A percentile compares a stretch with the other conserved stretches of the same genome.
Evolutionary conservation across 2,888 invertebrate species (phyloP).

Genomic region (Morpho deidamia): DNA sequence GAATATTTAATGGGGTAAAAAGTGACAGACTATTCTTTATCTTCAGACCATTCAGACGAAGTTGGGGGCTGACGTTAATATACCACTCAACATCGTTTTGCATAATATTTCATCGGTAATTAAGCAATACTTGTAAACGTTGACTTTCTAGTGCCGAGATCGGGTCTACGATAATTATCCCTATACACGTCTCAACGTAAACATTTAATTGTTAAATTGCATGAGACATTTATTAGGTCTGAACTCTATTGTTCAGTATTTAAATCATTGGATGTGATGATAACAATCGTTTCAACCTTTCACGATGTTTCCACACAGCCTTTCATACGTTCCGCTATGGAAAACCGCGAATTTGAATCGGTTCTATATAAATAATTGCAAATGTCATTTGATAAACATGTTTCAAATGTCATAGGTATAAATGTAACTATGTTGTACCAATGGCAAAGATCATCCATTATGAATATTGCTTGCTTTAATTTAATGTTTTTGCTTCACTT

Average conservation of each 20-base stretch:
- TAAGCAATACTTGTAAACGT: background rate
- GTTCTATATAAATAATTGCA: constrained; percentile 17
- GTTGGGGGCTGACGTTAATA: no score
- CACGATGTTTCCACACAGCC: constrained; percentile 52
- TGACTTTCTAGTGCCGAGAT: background rate
- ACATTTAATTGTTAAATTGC: constrained; percentile 36
- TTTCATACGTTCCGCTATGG: constrained; percentile 27
- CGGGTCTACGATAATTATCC: background rate
- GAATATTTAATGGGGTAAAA: no score
- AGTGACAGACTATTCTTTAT: no score
- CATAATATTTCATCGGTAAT: background rate
- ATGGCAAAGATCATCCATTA: background rate
- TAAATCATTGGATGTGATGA: constrained; percentile 64
- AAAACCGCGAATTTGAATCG: constrained; percentile 17
- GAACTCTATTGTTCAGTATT: constrained; percentile 62
- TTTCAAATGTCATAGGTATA: constrained; percentile 11
- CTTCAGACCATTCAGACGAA: no score
- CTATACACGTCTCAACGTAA: background rate
- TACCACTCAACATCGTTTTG: no score
- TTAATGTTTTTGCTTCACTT: no score
- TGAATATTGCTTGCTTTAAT: no score
- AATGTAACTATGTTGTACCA: constrained; percentile 13
- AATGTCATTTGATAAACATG: constrained; percentile 22
- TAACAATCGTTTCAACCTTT: constrained; percentile 65
- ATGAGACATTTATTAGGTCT: constrained; percentile 39